Base-by-base conservation (phyloP, 2,113 vertebrate species). In the Hiodon tergisus region DNA sequence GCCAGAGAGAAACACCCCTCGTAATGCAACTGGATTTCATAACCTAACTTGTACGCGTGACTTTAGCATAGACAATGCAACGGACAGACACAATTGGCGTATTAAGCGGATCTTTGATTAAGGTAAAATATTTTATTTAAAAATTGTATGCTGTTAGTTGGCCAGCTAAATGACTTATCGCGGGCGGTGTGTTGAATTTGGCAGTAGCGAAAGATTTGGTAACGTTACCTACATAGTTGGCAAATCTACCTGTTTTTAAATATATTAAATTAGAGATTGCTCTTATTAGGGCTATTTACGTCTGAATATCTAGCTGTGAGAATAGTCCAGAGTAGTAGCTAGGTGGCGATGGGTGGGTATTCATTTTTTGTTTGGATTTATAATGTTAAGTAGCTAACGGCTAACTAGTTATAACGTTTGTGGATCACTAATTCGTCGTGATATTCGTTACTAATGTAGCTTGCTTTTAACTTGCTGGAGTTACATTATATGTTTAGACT, bases 271-370 rank as follows among this genome's bases (percentile, higher is more conserved):
- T 31, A 31, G 69, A 60, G 78, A 82, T 62, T 76, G 63, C 7
- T n/a, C 73, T 81, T 81, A 82, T 80, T 83, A 68, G 82, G 31
- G 81, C 80, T 73, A 66, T 76, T 77, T 81, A 61, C 78, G 71
- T 69, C 14, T 65, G 79, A 31, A 81, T n/a, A 78, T 74, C 63
- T 79, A 81, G 81, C 81, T 81, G 79, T 75, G 69, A 17, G 58
- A 52, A 67, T 74, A 57, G 47, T 50, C 67, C 53, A 31, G 31
- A 31, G 31, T 31, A 31, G 31, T 31, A 31, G 31, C 31, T 31
- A 31, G 31, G 31, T 31, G 31, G 31, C 31, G 31, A 31, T 31
- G 31, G n/a, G n/a, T n/a, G n/a, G n/a, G 31, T 31, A 31, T 31
- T 31, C 31, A 31, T 31, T 31, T 31, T 31, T 31, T 31, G 31